phyloP scores from a whole-genome alignment of 2,888 invertebrate genomes.

The Sesia bembeciformis region DNA sequence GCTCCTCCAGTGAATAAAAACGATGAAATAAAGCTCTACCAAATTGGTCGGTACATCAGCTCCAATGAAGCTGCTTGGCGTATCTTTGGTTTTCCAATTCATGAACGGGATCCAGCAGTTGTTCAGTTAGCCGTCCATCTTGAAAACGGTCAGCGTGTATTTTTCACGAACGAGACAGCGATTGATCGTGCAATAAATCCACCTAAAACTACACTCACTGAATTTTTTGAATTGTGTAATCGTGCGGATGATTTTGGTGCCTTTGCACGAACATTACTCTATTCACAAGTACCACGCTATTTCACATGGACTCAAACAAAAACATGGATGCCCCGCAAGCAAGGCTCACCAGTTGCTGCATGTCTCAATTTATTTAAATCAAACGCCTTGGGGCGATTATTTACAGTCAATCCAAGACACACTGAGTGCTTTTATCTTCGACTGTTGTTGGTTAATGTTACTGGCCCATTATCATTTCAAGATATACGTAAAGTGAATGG shows the following conservation, averaged over 20 bases:
- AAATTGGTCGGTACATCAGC: constrained; percentile 7
- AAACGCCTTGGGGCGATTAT: too few relatives aligned
- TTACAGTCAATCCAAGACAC: constrained; percentile 16
- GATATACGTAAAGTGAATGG: constrained; percentile 11
- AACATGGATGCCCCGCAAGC: background rate
- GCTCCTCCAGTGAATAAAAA: constrained; percentile 5
- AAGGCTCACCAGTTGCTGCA: background rate
- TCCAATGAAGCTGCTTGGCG: constrained; percentile 8
- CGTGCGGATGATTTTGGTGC: background rate
- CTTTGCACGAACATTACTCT: background rate
- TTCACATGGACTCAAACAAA: background rate
- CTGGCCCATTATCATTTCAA: constrained; percentile 10
- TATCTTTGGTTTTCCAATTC: background rate
- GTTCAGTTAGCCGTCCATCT: background rate
- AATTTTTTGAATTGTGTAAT: background rate
- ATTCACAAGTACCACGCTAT: background rate
- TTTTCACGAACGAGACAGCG: background rate
- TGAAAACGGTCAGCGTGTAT: background rate
- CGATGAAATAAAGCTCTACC: constrained; percentile 7
- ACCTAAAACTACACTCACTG: background rate
- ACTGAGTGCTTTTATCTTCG: constrained; percentile 16
- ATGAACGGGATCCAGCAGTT: background rate
- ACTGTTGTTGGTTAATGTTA: constrained; percentile 16
- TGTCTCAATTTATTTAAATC: background rate
- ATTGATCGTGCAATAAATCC: background rate